phyloP scores from a whole-genome alignment of 2,113 vertebrate genomes.

The Macheiramphus alcinus region DNA sequence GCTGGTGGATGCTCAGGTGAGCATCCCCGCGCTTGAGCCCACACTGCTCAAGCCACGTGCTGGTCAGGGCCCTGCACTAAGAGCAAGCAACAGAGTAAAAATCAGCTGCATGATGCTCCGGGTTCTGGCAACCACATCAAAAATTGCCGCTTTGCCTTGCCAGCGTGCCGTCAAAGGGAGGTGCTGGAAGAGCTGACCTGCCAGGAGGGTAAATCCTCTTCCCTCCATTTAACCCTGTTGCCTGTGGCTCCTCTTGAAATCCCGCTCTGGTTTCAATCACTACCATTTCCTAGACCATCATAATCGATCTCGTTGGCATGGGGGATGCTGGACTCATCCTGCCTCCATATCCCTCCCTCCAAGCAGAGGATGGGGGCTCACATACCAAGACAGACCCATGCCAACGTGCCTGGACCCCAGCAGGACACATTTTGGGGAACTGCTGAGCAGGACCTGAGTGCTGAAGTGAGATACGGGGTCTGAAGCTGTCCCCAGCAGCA shows the following conservation, averaged over 20 bases:
- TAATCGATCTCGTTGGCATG: accelerated
- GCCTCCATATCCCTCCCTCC: not conserved
- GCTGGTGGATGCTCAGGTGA: accelerated
- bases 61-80: accelerated
- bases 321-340: not conserved
- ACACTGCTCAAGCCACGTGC: accelerated
- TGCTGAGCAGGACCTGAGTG: not conserved
- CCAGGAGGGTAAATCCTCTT: not conserved
- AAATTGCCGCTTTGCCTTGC: accelerated
- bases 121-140: not conserved
- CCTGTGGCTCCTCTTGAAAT: not conserved
- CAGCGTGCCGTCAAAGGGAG: accelerated
- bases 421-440: not conserved
- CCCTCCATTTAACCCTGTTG: not conserved
- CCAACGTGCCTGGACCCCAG: not conserved
- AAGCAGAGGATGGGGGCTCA: not conserved
- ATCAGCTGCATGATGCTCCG: accelerated
- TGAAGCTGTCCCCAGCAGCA: not conserved
- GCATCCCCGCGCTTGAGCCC: accelerated
- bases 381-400: not conserved
- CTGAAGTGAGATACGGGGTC: not conserved
- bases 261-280: not conserved
- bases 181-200: not conserved
- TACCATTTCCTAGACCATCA: not conserved
- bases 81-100: not conserved